These are phyloP conservation scores for Andricus grossulariae DNA, from an alignment of 1,140 invertebrate species.

Conservation along the genomic window DNA sequence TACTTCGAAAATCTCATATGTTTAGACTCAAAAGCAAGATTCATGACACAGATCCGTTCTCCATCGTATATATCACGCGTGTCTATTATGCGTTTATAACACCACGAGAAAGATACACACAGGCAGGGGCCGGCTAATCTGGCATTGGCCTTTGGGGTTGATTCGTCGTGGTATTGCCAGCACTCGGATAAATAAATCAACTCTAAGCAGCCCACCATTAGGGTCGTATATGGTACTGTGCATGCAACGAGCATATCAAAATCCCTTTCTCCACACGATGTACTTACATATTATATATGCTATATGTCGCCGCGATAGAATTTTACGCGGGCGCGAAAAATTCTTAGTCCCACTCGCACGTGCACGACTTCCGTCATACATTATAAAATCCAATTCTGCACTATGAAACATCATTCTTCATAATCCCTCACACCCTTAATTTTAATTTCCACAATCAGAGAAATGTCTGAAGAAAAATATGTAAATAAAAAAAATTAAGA, in stretches of 20 bases:
- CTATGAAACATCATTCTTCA: no score
- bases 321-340: background rate
- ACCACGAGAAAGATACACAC: constrained; percentile 61
- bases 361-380: background rate
- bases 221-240: constrained; percentile 49
- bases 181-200: constrained; percentile 69
- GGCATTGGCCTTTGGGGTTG: constrained; percentile 54
- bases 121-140: constrained; percentile 56
- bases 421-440: no score
- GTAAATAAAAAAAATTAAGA: no score
- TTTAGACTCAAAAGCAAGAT: no score
- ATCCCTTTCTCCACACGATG: constrained; percentile 54
- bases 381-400: background rate
- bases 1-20: no score
- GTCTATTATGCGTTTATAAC: constrained; percentile 57
- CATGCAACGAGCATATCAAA: constrained; percentile 56
- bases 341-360: constrained; percentile 2
- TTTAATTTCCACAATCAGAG: no score
- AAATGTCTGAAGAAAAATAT: no score
- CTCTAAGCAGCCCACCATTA: constrained; percentile 64
- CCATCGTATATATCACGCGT: constrained; percentile 50
- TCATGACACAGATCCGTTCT: background rate
- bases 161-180: constrained; percentile 66
- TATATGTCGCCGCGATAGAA: background rate
- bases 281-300: constrained; percentile 31